Percentiles rank a stretch among this genome's conserved stretches.
Conservation (phyloP, 2,797 vertebrate species). For the Melanotaenia maccullochi region DNA sequence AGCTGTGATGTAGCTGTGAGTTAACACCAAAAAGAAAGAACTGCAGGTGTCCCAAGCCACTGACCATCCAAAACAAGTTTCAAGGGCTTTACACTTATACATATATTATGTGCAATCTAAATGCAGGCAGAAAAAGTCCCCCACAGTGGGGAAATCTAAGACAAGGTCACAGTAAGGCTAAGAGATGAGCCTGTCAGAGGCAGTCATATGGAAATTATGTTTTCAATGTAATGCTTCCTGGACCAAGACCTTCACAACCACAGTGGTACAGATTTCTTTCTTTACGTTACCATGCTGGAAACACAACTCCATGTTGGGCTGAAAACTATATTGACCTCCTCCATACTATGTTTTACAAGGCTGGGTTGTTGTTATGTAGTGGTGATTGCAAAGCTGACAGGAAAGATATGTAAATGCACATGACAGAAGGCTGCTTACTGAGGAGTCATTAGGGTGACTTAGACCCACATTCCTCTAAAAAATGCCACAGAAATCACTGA, state of each 20-base stretch:
- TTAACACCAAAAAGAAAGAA: conserved; percentile 8
- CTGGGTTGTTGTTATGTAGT: conserved; percentile 17
- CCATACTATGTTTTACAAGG: conserved; percentile 5
- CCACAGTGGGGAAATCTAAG: conserved; percentile 60
- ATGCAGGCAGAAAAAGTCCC: conserved; percentile 30
- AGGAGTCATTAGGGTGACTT: conserved; percentile 37
- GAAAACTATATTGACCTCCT: conserved; percentile 15
- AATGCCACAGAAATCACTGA: conserved; percentile 14
- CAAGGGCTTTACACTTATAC: conserved; percentile 22
- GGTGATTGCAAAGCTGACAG: conserved; percentile 31
- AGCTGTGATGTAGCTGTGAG: conserved; percentile 9
- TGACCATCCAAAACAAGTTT: conserved; percentile 45
- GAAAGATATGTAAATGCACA: conserved; percentile 24
- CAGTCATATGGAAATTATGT: conserved; percentile 53
- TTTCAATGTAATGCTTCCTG: conserved; percentile 31
- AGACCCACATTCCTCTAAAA: conserved; percentile 25
- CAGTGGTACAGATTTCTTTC: conserved; percentile 13
- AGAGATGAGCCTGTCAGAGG: conserved; percentile 48
- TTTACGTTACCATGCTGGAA: conserved; percentile 25
- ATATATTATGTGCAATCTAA: conserved; percentile 14
- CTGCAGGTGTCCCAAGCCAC: conserved; percentile 29
- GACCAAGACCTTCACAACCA: conserved; percentile 24
- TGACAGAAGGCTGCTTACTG: conserved; percentile 23
- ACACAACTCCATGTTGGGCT: conserved; percentile 9
- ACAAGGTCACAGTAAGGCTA: conserved; percentile 58